These are phyloP conservation scores for Volucella zonaria DNA, from an alignment of 2,888 invertebrate species.

Conservation along the genomic window DNA sequence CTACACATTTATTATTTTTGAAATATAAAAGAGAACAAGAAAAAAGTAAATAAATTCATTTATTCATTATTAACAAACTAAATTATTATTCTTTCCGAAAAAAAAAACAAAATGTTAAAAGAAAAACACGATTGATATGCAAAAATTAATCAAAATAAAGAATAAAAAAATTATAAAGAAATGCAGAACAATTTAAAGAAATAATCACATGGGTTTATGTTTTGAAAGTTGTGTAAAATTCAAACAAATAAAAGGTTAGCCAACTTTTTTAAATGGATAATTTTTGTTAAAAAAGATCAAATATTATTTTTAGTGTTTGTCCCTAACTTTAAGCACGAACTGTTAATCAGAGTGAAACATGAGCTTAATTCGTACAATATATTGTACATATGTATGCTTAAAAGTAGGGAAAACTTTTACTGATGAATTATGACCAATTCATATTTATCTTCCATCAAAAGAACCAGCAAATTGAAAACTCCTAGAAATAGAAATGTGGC, in stretches of 20 bases:
- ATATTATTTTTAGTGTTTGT: slow-evolving; percentile 57
- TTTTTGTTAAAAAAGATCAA: slow-evolving; percentile 27
- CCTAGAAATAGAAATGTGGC: not conserved
- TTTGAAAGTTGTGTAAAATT: slow-evolving; percentile 51
- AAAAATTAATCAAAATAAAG: slow-evolving; percentile 71
- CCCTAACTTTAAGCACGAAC: slow-evolving; percentile 42
- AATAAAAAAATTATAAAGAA: slow-evolving; percentile 51
- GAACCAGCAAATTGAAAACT: not conserved
- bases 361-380: slow-evolving; percentile 51
- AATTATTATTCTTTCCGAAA: slow-evolving; percentile 61
- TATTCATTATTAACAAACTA: slow-evolving; percentile 66
- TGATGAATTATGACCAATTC: slow-evolving; percentile 29
- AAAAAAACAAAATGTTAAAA: slow-evolving; percentile 73
- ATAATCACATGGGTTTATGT: slow-evolving; percentile 55
- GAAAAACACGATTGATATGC: slow-evolving; percentile 70
- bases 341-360: slow-evolving; percentile 55
- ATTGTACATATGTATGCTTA: not conserved
- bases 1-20: slow-evolving; percentile 77
- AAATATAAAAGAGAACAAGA: slow-evolving; percentile 76
- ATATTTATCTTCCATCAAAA: not conserved
- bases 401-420: slow-evolving; percentile 31
- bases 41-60: slow-evolving; percentile 66
- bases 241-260: slow-evolving; percentile 34
- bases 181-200: slow-evolving; percentile 60
- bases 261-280: slow-evolving; percentile 58